These are phyloP conservation scores for Nomada ferruginata DNA, from an alignment of 2,888 invertebrate genomes.

Conservation along the genomic window DNA sequence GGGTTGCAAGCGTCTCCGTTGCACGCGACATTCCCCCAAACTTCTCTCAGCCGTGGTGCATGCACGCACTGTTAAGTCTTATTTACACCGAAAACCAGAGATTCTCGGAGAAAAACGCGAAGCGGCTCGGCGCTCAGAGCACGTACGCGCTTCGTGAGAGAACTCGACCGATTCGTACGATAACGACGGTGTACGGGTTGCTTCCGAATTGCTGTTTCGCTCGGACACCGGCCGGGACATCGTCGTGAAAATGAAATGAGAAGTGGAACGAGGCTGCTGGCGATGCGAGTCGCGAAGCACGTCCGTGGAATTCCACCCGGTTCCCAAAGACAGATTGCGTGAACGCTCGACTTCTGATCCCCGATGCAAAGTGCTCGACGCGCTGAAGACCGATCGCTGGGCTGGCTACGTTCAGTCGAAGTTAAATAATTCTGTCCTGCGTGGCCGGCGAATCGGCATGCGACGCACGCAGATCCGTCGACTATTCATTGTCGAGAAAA, in stretches of 20 bases:
- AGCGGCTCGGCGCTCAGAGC: slow-evolving; percentile 43
- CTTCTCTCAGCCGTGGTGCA: neutral
- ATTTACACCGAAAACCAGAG: slow-evolving; percentile 58
- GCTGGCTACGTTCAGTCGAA: slow-evolving; percentile 1
- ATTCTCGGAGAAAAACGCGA: slow-evolving; percentile 29
- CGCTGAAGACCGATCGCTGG: slow-evolving; percentile 12
- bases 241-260: slow-evolving; percentile 53
- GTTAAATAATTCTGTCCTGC: slow-evolving; percentile 23
- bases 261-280: slow-evolving; percentile 49
- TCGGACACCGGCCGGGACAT: slow-evolving; percentile 47
- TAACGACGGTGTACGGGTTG: slow-evolving; percentile 66
- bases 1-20: neutral
- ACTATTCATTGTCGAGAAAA: slow-evolving; percentile 41
- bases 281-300: slow-evolving; percentile 37
- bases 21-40: slow-evolving; percentile 62
- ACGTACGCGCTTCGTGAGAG: slow-evolving; percentile 71
- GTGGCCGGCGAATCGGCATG: slow-evolving; percentile 31
- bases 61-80: slow-evolving; percentile 10
- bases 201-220: slow-evolving; percentile 71
- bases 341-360: slow-evolving; percentile 36
- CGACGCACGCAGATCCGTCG: slow-evolving; percentile 13
- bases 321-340: slow-evolving; percentile 38
- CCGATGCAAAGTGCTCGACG: slow-evolving; percentile 41
- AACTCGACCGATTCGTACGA: slow-evolving; percentile 73
- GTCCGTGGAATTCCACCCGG: slow-evolving; percentile 58